phyloP scores from a whole-genome alignment of 2,113 vertebrate species.

The Notarius quadriscutis region DNA sequence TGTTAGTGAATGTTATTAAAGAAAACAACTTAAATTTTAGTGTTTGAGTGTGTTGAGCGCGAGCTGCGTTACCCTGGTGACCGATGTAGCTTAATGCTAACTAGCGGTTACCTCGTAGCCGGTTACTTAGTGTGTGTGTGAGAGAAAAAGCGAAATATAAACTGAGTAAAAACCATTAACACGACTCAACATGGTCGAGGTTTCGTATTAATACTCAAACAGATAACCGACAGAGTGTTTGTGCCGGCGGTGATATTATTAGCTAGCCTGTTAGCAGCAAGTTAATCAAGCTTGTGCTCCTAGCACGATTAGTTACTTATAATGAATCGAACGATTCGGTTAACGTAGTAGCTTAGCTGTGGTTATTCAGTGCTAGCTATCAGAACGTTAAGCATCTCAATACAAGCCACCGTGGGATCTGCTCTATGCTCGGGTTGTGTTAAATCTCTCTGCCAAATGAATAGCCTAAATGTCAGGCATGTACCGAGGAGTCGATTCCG shows the following conservation, averaged over 20 bases:
- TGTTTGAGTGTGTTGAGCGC: background rate
- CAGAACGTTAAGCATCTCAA: background rate
- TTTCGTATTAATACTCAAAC: background rate
- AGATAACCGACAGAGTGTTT: background rate
- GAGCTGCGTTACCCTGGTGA: background rate
- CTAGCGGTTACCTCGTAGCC: conserved; percentile 8
- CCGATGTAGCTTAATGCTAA: background rate
- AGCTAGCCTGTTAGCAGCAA: background rate
- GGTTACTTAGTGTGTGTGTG: background rate
- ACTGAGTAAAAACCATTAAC: background rate
- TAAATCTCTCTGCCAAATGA: conserved; percentile 4
- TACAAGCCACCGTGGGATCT: background rate
- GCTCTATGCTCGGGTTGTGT: background rate
- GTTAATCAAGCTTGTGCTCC: background rate
- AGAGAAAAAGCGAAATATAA: background rate
- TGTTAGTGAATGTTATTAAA: background rate
- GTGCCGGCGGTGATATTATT: background rate
- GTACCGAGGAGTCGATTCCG: background rate
- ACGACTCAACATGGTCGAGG: background rate
- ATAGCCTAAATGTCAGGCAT: background rate
- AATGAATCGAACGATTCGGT: background rate
- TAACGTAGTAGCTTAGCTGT: background rate
- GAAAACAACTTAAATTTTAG: background rate
- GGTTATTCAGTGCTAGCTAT: background rate
- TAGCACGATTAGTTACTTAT: background rate